Evolutionary conservation across 2,113 vertebrate species (phyloP).

Genomic region (Dasyprocta punctata): DNA sequence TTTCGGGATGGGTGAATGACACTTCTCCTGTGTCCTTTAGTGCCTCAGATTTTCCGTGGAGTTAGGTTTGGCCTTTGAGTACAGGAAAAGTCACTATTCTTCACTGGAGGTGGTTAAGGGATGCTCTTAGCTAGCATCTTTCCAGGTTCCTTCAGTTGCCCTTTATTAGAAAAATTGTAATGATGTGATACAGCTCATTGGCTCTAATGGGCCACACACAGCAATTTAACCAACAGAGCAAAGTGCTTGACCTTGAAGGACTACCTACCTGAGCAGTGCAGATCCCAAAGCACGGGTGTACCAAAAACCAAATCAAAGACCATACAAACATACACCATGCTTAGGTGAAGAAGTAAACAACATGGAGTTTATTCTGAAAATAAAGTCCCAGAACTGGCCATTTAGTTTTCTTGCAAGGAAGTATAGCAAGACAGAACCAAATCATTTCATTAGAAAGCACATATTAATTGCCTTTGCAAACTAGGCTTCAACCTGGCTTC

Average conservation of each 20-base stretch:
- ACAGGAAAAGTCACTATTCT: neutral
- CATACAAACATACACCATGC: neutral
- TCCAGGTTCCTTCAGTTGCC: neutral
- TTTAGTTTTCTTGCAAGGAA: neutral
- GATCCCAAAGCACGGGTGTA: neutral
- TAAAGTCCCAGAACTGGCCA: neutral
- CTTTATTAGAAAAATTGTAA: conserved; percentile 12
- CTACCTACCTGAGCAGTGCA: neutral
- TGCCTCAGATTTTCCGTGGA: neutral
- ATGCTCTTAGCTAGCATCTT: neutral
- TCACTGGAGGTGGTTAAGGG: neutral
- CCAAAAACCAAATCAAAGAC: neutral
- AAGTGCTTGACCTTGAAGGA: neutral
- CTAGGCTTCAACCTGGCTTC: neutral
- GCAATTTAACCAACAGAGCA: neutral
- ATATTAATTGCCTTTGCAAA: neutral
- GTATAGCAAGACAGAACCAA: neutral
- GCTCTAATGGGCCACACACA: neutral
- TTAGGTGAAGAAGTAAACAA: neutral
- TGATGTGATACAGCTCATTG: neutral
- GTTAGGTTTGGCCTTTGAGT: neutral
- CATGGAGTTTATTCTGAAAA: neutral
- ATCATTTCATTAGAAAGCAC: neutral
- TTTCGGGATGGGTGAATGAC: neutral
- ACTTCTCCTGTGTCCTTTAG: neutral